phyloP scores from a whole-genome alignment of 1,140 invertebrate species.

The Neodiprion fabricii region DNA sequence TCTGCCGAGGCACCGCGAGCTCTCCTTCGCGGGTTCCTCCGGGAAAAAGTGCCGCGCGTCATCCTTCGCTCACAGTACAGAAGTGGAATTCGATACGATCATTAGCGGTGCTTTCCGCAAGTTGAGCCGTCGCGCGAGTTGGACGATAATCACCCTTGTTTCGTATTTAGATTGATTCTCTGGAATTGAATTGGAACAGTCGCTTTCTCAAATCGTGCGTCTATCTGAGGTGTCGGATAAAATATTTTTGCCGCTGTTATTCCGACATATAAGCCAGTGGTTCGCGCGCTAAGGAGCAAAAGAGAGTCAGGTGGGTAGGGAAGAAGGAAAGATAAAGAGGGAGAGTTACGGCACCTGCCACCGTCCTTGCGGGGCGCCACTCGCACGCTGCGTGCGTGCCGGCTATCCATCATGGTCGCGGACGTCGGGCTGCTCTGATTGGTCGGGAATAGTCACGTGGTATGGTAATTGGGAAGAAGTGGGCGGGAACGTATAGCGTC shows the following conservation, averaged over 20 bases:
- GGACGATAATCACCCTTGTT: no score
- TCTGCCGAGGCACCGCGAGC: constrained; percentile 48
- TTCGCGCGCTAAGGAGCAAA: neutral
- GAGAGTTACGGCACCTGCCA: constrained; percentile 58
- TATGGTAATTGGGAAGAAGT: constrained; percentile 64
- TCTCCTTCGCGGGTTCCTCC: constrained; percentile 28
- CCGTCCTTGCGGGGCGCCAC: constrained; percentile 56
- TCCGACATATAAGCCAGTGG: no score
- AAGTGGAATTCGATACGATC: no score
- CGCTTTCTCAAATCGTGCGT: no score
- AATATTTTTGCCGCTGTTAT: no score
- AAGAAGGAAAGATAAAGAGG: neutral
- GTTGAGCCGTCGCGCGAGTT: no score
- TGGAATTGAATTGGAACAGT: no score
- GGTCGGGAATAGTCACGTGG: constrained; percentile 65
- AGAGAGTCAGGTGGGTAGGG: neutral
- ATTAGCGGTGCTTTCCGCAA: no score
- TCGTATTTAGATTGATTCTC: no score
- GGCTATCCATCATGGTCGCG: constrained; percentile 69
- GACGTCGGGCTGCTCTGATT: constrained; percentile 61
- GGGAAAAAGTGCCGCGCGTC: constrained; percentile 1
- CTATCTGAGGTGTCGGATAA: no score
- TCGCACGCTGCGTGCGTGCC: constrained; percentile 58
- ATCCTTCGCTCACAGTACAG: neutral
- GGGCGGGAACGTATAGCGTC: constrained; percentile 59